Evolutionary conservation across 1,140 invertebrate species (phyloP).

Genomic region (Bradysia coprophila): DNA sequence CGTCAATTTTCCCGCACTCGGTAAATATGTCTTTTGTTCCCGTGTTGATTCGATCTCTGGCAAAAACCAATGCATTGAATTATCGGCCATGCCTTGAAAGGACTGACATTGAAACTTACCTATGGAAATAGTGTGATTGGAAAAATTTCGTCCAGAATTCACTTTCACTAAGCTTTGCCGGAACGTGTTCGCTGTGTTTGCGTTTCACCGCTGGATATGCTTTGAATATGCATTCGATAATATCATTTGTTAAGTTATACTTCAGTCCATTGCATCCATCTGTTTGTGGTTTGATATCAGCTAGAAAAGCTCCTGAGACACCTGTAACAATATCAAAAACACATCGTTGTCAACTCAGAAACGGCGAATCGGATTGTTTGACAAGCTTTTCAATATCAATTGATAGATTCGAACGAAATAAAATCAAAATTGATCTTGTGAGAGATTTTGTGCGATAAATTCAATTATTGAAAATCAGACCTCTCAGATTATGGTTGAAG

Average conservation of each 20-base stretch:
- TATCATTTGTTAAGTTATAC: constrained; percentile 93
- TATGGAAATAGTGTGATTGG: constrained; percentile 98
- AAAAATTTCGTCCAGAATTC: constrained; percentile 99
- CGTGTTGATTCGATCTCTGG: constrained; percentile 70
- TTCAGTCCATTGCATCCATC: constrained; percentile 94
- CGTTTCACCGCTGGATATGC: constrained; percentile 96
- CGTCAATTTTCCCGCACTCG: constrained; percentile 92
- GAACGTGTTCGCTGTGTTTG: constrained; percentile 94
- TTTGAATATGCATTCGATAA: constrained; percentile 96
- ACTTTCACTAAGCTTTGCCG: constrained; percentile 81
- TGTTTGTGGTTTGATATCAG: constrained; percentile 91
- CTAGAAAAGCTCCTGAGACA: constrained; percentile 73
- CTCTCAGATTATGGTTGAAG: no score
- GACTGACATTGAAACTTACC: constrained; percentile 26
- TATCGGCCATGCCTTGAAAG: no score
- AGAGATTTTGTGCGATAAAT: no score
- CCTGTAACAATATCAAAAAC: constrained; percentile 35
- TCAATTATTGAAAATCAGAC: no score
- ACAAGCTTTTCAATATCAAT: no score
- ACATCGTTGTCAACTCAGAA: no score
- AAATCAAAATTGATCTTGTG: no score
- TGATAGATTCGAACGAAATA: no score
- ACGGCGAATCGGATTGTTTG: no score
- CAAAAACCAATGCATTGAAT: constrained; percentile 2
- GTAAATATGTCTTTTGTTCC: constrained; percentile 81